These are phyloP conservation scores for Poeciliopsis retropinna DNA, from an alignment of 2,113 vertebrate species.

Conservation along the genomic window DNA sequence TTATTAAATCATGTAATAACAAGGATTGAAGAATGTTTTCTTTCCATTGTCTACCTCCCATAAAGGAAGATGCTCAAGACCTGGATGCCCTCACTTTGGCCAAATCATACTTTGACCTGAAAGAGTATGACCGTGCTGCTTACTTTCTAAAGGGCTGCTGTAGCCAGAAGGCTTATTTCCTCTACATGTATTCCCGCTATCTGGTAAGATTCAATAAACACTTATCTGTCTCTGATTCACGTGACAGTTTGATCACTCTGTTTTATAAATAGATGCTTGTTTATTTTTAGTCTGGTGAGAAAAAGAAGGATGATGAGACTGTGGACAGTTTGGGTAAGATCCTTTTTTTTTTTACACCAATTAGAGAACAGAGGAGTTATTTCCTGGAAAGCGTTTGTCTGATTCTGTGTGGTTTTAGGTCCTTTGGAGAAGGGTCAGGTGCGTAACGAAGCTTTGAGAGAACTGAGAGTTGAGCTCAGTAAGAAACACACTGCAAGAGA, in stretches of 20 bases:
- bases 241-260: background rate
- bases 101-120: constrained; percentile 97
- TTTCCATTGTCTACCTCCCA: background rate
- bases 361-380: background rate
- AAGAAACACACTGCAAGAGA: constrained; percentile 94
- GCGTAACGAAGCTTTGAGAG: constrained; percentile 93
- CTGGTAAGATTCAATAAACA: constrained; percentile 83
- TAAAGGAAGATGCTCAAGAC: constrained; percentile 93
- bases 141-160: constrained; percentile 94
- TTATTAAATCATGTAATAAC: background rate
- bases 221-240: background rate
- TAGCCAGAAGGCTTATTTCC: constrained; percentile 97
- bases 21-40: background rate
- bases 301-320: constrained; percentile 98
- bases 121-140: constrained; percentile 96
- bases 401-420: constrained; percentile 73
- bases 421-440: constrained; percentile 98
- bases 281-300: constrained; percentile 91
- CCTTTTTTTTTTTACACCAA: background rate
- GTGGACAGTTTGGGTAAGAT: constrained; percentile 96
- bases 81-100: constrained; percentile 94
- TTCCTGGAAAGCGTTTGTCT: background rate
- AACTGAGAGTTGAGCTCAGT: constrained; percentile 94
- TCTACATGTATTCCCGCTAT: constrained; percentile 99
- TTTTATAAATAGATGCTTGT: background rate